A percentile compares a stretch with the other conserved stretches of the same genome.
Conservation (phyloP, 2,797 vertebrate species). For the Microctenopoma stevenorrisi region DNA sequence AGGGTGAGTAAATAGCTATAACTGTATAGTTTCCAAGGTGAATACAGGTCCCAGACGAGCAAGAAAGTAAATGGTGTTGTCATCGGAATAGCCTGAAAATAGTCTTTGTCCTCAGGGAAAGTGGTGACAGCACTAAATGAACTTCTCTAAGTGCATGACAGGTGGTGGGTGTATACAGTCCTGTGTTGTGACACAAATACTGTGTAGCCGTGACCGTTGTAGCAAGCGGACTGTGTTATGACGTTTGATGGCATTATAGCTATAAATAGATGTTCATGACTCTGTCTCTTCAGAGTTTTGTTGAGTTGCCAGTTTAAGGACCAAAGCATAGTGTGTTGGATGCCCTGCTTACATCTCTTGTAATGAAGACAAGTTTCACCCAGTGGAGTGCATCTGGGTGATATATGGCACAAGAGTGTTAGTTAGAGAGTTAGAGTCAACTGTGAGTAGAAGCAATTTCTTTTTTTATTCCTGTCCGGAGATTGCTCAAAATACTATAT, state of each 20-base stretch:
- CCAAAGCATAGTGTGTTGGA: neutral
- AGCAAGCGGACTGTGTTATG: constrained; percentile 5
- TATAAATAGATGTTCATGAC: constrained; percentile 8
- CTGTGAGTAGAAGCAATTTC: too few species aligned
- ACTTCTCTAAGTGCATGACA: constrained; percentile 11
- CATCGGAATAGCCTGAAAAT: constrained; percentile 33
- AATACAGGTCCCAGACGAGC: constrained; percentile 44
- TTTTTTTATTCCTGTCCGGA: too few species aligned
- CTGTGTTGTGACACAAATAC: neutral
- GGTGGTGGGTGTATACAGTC: constrained; percentile 25
- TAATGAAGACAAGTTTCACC: too few species aligned
- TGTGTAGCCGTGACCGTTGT: neutral
- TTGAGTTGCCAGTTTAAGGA: constrained; percentile 19
- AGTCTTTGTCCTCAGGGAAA: constrained; percentile 27
- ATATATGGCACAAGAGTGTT: too few species aligned
- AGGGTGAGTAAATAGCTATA: constrained; percentile 45
- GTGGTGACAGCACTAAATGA: constrained; percentile 3
- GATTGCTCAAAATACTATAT: too few species aligned
- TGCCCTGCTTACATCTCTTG: neutral
- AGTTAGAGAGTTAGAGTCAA: too few species aligned
- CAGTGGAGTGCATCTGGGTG: too few species aligned
- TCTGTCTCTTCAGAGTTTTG: constrained; percentile 38
- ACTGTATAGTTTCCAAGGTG: constrained; percentile 33
- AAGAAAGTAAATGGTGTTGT: constrained; percentile 27
- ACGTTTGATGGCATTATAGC: constrained; percentile 22